These are phyloP conservation scores for Aeoliscus strigatus DNA, from an alignment of 2,797 vertebrate genomes.

Conservation along the genomic window DNA sequence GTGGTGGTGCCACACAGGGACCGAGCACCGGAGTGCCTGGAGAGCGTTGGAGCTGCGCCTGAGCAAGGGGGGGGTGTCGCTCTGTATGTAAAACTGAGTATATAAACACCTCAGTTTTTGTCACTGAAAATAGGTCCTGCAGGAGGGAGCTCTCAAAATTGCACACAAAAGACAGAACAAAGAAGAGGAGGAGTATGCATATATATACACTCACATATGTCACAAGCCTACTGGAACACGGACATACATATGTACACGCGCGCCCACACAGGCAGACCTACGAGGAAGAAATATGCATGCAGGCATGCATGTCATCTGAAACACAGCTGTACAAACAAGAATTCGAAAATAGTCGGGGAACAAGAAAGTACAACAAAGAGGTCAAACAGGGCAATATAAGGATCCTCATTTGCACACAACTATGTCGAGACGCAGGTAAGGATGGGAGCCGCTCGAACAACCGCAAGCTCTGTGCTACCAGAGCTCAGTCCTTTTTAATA, in stretches of 20 bases:
- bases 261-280: constrained; percentile 44
- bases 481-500: constrained; percentile 70
- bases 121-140: constrained; percentile 77
- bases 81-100: constrained; percentile 76
- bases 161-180: constrained; percentile 73
- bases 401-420: constrained; percentile 67
- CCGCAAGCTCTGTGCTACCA: constrained; percentile 50
- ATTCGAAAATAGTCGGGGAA: constrained; percentile 68
- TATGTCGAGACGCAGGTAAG: constrained; percentile 52
- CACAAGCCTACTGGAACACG: constrained; percentile 26
- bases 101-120: constrained; percentile 73
- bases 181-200: constrained; percentile 27
- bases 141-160: constrained; percentile 73
- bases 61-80: constrained; percentile 48
- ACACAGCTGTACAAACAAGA: constrained; percentile 74
- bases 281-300: constrained; percentile 70
- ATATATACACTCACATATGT: constrained; percentile 14
- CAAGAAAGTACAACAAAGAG: constrained; percentile 66
- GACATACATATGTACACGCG: constrained; percentile 8
- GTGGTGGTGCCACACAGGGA: constrained; percentile 72
- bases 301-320: constrained; percentile 48
- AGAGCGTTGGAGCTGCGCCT: constrained; percentile 50
- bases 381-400: constrained; percentile 66
- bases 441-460: constrained; percentile 44
- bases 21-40: constrained; percentile 49